Base-by-base conservation (phyloP, 2,797 vertebrate genomes). In the Coilia nasus region DNA sequence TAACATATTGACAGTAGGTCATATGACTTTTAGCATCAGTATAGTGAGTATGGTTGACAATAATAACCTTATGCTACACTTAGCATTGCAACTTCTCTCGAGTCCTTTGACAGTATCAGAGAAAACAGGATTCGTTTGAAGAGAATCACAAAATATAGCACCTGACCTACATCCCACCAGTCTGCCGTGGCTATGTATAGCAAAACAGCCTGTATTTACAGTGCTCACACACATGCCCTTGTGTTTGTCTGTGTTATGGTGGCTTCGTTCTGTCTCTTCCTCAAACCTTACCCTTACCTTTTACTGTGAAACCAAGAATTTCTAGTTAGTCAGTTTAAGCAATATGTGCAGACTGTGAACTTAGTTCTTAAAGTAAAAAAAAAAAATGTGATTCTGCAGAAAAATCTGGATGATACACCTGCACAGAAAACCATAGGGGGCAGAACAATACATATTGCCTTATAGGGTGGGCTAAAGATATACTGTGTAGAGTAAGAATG, bases 121-220 rank as follows among this genome's bases (percentile, higher is more conserved):
- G 28, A 44, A 21, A 41, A 7, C 17, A 41, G 15, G 31, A 78
- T 64, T 10, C 9, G 25, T 64, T 64, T 64, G 60, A 10, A 64
- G 60, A 64, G 60, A 41, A 9, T 10, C 7, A 54, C 2, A 54
- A 54, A 54, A 78, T 78, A 78, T 44, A 15, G 0, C 35, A 19
- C 71, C 31, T 44, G 35, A 44, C 71, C 71, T 44, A n/a, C 17
- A 44, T 78, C 6, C 35, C 35, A 44, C 2, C 31, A 2, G 15
- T 7, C 6, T 35, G 19, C 31, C 10, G 35, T 78, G 35, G 31
- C 4, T 64, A 23, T 78, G 71, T 44, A 21, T 28, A 81, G 35
- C 3, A 87, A 59, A 84, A 62, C 56, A 23, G 50, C 57, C 21
- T 82, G 28, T 85, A 78, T 87, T 90, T 87, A 67, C 56, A 75